Percentiles rank a stretch among this genome's conserved stretches.
These are phyloP conservation scores for Leptodirus hochenwartii DNA, from an alignment of 2,888 invertebrate species.

Conservation along the genomic window DNA sequence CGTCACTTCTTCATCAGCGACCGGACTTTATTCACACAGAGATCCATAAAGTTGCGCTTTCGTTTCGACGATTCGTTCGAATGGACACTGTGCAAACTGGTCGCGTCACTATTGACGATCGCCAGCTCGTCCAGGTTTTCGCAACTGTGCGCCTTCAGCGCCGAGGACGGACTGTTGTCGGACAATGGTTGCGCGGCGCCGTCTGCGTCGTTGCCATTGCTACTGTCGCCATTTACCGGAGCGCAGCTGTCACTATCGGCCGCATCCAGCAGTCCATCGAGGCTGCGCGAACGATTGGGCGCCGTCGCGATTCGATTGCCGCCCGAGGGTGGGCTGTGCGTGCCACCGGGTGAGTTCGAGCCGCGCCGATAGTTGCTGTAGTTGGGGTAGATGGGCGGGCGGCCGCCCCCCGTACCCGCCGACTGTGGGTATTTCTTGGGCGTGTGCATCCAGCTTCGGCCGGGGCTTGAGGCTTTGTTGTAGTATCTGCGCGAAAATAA, in stretches of 20 bases:
- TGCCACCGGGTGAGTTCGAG: background rate
- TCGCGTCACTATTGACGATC: constrained; percentile 31
- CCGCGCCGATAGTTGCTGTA: too few relatives aligned
- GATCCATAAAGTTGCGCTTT: constrained; percentile 69
- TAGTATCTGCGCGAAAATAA: too few relatives aligned
- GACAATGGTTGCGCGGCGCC: constrained; percentile 12
- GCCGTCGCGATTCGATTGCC: constrained; percentile 15
- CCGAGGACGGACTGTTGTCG: constrained; percentile 22
- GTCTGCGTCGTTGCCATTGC: constrained; percentile 12
- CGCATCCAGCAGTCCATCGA: constrained; percentile 40
- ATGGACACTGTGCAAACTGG: constrained; percentile 33
- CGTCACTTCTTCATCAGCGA: constrained; percentile 38
- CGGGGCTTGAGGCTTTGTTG: constrained; percentile 47
- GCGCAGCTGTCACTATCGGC: constrained; percentile 13
- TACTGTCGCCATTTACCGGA: constrained; percentile 20
- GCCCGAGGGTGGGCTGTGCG: too few relatives aligned
- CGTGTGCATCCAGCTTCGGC: constrained; percentile 37
- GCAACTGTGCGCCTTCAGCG: constrained; percentile 19
- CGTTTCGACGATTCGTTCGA: constrained; percentile 40
- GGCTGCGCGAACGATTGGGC: constrained; percentile 39
- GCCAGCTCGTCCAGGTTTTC: constrained; percentile 18
- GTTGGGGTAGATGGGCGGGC: too few relatives aligned
- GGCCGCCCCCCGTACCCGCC: too few relatives aligned
- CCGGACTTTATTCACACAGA: constrained; percentile 68
- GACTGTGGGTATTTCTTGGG: constrained; percentile 19